Conservation (phyloP, 2,888 invertebrate species). For the Scaptomyza reducta region DNA sequence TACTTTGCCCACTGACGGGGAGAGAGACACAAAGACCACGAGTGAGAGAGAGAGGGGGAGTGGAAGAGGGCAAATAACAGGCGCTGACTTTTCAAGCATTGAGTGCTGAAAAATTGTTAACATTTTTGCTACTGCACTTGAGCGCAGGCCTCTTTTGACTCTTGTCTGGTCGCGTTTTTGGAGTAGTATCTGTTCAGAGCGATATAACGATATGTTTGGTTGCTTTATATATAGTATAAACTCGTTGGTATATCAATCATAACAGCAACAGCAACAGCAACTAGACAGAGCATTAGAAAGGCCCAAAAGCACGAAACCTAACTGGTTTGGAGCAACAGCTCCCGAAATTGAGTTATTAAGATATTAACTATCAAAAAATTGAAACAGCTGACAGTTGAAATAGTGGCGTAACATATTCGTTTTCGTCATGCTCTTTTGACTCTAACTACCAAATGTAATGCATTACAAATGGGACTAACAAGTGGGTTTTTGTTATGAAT, state of each 20-base stretch:
- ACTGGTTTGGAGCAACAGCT: constrained; percentile 11
- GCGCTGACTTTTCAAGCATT: constrained; percentile 75
- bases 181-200: constrained; percentile 2
- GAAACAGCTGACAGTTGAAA: constrained; percentile 3
- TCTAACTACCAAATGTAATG: constrained; percentile 3
- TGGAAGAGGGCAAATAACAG: constrained; percentile 39
- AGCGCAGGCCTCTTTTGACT: constrained; percentile 26
- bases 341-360: constrained; percentile 47
- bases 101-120: constrained; percentile 77
- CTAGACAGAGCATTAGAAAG: constrained; percentile 62
- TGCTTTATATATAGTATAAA: not conserved
- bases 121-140: constrained; percentile 80
- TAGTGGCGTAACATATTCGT: constrained; percentile 10
- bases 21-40: constrained; percentile 1
- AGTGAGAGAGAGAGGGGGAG: not conserved
- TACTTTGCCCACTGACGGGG: not conserved
- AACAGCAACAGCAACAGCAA: constrained; percentile 17
- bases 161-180: constrained; percentile 16
- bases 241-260: constrained; percentile 66
- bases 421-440: constrained; percentile 34
- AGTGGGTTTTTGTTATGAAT: constrained; percentile 1
- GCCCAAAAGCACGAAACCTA: constrained; percentile 12
- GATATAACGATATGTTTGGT: not conserved
- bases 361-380: constrained; percentile 28
- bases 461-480: constrained; percentile 4